Percentiles rank a stretch among this genome's conserved stretches.
Evolutionary conservation across 2,113 vertebrate genomes (phyloP).

Genomic region (Cheilinus undulatus): DNA sequence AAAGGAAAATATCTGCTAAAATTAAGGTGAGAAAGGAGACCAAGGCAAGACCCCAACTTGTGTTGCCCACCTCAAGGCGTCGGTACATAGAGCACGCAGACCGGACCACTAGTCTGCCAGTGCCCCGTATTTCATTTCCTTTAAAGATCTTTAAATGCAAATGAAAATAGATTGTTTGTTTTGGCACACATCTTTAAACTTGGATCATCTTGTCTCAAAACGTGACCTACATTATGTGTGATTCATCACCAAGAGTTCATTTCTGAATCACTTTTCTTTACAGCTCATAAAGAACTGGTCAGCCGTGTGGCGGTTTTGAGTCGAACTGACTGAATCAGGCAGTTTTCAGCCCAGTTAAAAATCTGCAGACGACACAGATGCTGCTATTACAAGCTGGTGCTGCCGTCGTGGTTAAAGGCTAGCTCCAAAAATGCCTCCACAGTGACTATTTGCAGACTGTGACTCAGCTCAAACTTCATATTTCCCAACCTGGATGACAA

Average conservation of each 20-base stretch:
- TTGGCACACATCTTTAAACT: background rate
- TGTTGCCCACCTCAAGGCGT: too few species aligned
- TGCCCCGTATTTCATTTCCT: too few species aligned
- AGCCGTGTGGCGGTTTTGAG: slow-evolving; percentile 28
- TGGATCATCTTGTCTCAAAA: background rate
- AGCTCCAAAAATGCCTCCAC: slow-evolving; percentile 43
- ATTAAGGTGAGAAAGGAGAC: too few species aligned
- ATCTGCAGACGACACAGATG: slow-evolving; percentile 9
- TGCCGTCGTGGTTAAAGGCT: slow-evolving; percentile 26
- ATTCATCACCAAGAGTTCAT: slow-evolving; percentile 6
- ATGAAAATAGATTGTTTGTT: too few species aligned
- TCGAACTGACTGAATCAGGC: slow-evolving; percentile 15
- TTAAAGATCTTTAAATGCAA: too few species aligned
- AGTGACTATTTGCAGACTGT: slow-evolving; percentile 61
- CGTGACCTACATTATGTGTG: background rate
- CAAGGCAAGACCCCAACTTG: too few species aligned
- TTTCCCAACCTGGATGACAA: slow-evolving; percentile 61
- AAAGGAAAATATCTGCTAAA: too few species aligned
- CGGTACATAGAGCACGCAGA: too few species aligned
- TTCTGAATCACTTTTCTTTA: slow-evolving; percentile 27
- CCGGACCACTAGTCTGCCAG: too few species aligned
- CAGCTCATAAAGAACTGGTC: background rate
- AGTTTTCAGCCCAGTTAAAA: slow-evolving; percentile 22
- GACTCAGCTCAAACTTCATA: slow-evolving; percentile 60
- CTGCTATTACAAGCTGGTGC: slow-evolving; percentile 23